Base-by-base conservation (phyloP, 2,113 vertebrate species). In the Glareola pratincola region DNA sequence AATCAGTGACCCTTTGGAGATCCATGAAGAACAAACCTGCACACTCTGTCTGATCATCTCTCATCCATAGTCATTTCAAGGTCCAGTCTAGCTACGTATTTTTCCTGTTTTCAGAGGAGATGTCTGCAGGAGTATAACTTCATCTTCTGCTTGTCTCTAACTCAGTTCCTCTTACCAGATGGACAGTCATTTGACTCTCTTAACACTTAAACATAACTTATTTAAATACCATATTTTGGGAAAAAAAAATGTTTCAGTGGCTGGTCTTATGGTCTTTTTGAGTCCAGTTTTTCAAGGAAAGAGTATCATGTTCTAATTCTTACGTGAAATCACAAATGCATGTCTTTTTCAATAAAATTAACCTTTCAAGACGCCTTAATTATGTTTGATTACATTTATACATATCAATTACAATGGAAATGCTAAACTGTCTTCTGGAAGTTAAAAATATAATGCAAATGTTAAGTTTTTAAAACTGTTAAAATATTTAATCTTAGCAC, bases 401-500 rank as follows among this genome's bases (percentile, higher is more conserved):
- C 26, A 6, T 39, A 8, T 43, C 29, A 34, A 26, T 75, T 81
- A 34, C 36, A 90, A 29, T 66, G 41, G 30, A 94, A 92, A 57
- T 37, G 8, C 24, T 66, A 27, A 88, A 53, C 6, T 14, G 62
- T 30, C 39, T 67, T 69, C 75, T 62, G 22, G 36, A 66, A 53
- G 30, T 7, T 8, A 39, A 95, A 57, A 34, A 30, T 26, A 29
- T 2, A 57, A 69, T 59, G 20, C 9, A 74, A 68, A 39, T 17
- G 9, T 27, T 50, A 47, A 22, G 39, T 59, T 81, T 77, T 60
- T 24, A 7, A 56, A 73, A 21, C 57, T 37, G 88, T 60, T 95
- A 72, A 85, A 92, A 92, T 82, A 92, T 94, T 94, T 91, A 74
- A 77, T 94, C 75, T 73, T 53, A 14, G 37, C 41, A n/a, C 68